Evolutionary conservation across 2,113 vertebrate species (phyloP), one percentile per base, ranked within the genome.

Genomic region (Pygoscelis antarcticus): DNA sequence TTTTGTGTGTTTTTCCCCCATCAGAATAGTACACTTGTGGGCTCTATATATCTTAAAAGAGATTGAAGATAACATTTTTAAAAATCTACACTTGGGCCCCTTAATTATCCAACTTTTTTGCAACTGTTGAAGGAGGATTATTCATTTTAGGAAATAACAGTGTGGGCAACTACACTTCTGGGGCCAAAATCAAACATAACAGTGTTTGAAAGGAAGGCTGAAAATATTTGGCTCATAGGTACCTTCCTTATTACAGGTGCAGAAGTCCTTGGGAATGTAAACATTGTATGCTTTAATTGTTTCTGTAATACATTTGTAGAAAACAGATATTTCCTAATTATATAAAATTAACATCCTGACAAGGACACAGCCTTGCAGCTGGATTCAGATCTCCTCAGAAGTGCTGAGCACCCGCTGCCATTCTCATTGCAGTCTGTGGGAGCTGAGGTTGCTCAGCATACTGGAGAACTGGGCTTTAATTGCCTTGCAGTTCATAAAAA

Each of bases 11-110:
- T 97, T 94, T 94, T 81, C 62, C 95, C 86, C 68, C 81, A 74
- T 97, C 97, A 97, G 97, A 98, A 98, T 88, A 98, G 98, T 97
- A 97, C 82, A 83, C 95, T 97, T 97, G 97, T 98, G 97, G 98
- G 98, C 95, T 98, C 96, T 95, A 97, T 58, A 69, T 92, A 91
- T 94, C 97, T 95, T 95, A 97, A 98, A 98, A 98, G 97, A 98
- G 97, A 97, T 47, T 88, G 70, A 97, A 93, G 94, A 96, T 81
- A 97, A 95, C 78, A 61, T 96, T 96, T 93, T 92, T 42, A 0
- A 27, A 91, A 95, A 96, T 93, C 84, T 86, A 81, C 89, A 86
- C 77, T 97, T 80, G 86, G 96, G 92, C 30, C 93, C 88, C 81
- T 96, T 95, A 97, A 96, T 97, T 91, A 94, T 92, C 89, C 87